Base-by-base conservation (phyloP, 2,888 invertebrate genomes). In the Euproctis similis region DNA sequence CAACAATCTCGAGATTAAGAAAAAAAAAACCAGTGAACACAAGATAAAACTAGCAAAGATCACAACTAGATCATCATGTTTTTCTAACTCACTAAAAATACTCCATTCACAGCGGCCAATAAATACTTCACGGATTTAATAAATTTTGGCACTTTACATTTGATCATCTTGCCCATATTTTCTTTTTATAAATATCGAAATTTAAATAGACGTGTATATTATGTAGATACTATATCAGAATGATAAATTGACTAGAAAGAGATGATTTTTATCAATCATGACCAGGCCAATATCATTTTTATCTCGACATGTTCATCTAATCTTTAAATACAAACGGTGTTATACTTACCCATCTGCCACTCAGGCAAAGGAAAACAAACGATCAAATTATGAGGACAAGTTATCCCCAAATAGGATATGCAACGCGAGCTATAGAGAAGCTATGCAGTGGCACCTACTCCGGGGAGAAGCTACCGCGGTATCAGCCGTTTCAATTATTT, bases 81-180 rank as follows among this genome's bases (percentile, higher is more conserved):
- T 24, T 21, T 12, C 8, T 4, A 22, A 44, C 50, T 89, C 72
- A 93, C 93, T 89, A 92, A 86, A 80, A 93, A 91, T 26, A 91
- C 57, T 39, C 90, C 78, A 72, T 93, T 94, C 54, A 93, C 90
- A 26, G 86, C 82, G 55, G 90, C 91, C 50, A 94, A 86, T 23
- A 89, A 86, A 72, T 92, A 92, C 61, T 89, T 90, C 57, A 94
- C 72, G 13, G 81, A 80, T 44, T 75, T 81, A 1, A 84, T 50
- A 31, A 65, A 36, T 28, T 64, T 71, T 70, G 76, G 87, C 72
- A 81, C 81, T 82, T 42, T 87, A 73, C 68, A 85, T 77, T 67
- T 86, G 56, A 50, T 76, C 34, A 51, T 55, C 19, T 54, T 46
- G 34, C 46, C 50, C 59, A 57, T 54, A n/a, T n/a, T n/a, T n/a